phyloP scores from a whole-genome alignment of 2,888 invertebrate species.

The Idaea dimidiata region DNA sequence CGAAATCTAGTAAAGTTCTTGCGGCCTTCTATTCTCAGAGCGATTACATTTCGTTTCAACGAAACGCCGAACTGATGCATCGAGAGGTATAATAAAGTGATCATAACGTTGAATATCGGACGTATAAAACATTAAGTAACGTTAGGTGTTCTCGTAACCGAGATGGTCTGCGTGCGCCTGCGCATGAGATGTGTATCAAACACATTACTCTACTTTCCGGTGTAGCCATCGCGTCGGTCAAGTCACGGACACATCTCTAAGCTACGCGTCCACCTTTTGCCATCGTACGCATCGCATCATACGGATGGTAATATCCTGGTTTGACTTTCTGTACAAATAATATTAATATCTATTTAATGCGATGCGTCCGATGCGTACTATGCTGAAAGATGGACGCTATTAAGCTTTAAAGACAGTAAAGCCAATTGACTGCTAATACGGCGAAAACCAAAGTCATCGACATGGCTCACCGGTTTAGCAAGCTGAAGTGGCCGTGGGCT shows the following conservation, averaged over 20 bases:
- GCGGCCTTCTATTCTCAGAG: constrained; percentile 11
- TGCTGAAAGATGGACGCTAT: no score
- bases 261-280: no score
- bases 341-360: no score
- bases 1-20: neutral
- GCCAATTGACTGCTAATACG: no score
- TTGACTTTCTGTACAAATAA: no score
- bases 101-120: constrained; percentile 17
- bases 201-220: constrained; percentile 31
- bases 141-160: constrained; percentile 30
- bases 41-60: neutral
- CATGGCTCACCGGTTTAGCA: no score
- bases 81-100: constrained; percentile 16
- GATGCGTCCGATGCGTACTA: no score
- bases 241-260: neutral
- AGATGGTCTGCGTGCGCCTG: constrained; percentile 19
- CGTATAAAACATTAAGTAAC: constrained; percentile 14
- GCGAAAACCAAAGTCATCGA: no score
- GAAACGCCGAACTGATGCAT: neutral
- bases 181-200: constrained; percentile 28
- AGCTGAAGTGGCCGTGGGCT: no score
- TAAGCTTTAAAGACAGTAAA: no score
- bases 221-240: constrained; percentile 1
- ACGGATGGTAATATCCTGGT: no score
- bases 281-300: no score